Evolutionary conservation across 2,797 vertebrate genomes (phyloP), one percentile per base, ranked within the genome.

Genomic region (Pogoniulus pusillus): DNA sequence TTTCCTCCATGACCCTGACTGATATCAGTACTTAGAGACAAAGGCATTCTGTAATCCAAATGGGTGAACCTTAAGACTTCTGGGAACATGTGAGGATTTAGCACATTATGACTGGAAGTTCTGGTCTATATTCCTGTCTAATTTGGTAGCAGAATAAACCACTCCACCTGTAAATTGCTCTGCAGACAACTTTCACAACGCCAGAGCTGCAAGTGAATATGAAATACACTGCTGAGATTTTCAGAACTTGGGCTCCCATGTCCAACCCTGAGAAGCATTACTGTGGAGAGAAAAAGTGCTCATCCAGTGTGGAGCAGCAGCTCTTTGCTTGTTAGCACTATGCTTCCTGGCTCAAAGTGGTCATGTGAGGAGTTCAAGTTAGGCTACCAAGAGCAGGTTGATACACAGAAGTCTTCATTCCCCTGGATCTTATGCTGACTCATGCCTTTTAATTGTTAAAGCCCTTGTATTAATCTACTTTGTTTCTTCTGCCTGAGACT

Each of bases 321-420:
- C 19, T 60, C 57, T 75, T 43, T 39, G 47, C 83, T 85, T 85
- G 30, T 59, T 73, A 72, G 66, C 1, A 0, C 53, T 80, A 58
- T 1, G 0, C 79, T 89, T 91, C 43, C 92, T 93, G 88, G 89
- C 88, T 43, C 57, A 51, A 74, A 80, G 43, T 32, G 84, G 53
- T 63, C 80, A 55, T 20, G 12, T 11, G 66, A 86, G 53, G 65
- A 88, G 89, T 88, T 96, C 76, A 85, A 18, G 57, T 87, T 72
- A 84, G 73, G 91, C 93, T 94, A 94, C 94, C 53, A 85, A 91
- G 79, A 89, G 58, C 75, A 92, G 27, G 35, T 51, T 68, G 75
- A 72, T 65, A 9, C 47, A 74, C 68, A 85, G 85, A 91, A 88
- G 54, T 34, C 22, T 51, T 90, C 17, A 57, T 83, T 93, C 91